These are phyloP conservation scores for Loris lydekkerianus DNA, from an alignment of 2,797 vertebrate genomes.

Conservation along the genomic window DNA sequence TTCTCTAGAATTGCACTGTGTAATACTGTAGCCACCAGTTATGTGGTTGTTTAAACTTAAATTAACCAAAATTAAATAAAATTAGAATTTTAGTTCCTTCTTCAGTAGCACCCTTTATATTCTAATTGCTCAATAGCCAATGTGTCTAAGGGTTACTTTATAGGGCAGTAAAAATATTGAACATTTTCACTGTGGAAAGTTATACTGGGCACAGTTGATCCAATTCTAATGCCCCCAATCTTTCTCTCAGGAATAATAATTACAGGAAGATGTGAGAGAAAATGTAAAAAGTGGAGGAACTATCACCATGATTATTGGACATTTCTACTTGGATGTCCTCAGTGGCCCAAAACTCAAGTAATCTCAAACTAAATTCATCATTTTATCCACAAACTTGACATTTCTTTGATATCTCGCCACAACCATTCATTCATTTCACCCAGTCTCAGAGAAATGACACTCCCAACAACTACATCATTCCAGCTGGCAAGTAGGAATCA, in stretches of 20 bases:
- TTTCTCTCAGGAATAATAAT: not conserved
- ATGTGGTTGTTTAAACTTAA: not conserved
- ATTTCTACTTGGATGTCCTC: not conserved
- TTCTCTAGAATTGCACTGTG: not conserved
- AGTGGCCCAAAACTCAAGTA: not conserved
- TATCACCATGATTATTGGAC: not conserved
- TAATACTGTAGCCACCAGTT: not conserved
- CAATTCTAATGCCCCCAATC: not conserved
- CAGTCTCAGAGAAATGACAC: not conserved
- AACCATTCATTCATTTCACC: not conserved
- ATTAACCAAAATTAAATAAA: conserved; percentile 18
- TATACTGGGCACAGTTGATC: not conserved
- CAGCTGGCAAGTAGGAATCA: not conserved
- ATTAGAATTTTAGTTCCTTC: not conserved
- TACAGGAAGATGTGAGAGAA: not conserved
- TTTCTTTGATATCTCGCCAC: not conserved
- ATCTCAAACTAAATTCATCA: not conserved
- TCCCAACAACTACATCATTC: not conserved
- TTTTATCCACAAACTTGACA: not conserved
- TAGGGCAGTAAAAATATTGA: not conserved
- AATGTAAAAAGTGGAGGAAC: not conserved
- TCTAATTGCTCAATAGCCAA: not conserved
- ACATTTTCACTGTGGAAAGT: not conserved
- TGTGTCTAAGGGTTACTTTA: not conserved
- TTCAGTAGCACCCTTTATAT: not conserved